Base-by-base conservation (phyloP, 2,113 vertebrate species). In the Syngnathus scovelli region DNA sequence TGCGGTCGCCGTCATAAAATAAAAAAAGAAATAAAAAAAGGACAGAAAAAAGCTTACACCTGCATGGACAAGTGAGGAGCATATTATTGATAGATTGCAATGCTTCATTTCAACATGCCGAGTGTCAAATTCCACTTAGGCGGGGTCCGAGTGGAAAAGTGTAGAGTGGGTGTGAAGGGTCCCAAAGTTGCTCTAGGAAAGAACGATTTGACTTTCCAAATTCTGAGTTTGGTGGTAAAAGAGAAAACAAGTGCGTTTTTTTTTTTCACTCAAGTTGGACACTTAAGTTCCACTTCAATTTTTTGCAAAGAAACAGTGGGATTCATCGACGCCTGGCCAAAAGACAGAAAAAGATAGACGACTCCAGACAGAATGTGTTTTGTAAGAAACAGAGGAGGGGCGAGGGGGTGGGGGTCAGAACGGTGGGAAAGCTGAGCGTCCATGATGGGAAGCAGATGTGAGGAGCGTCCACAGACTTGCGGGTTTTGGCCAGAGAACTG, bases 371-470 rank as follows among this genome's bases (percentile, higher is more conserved):
- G 79, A 74, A 69, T 65, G 70, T 61, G 52, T 37, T 37, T 46
- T 62, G 9, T 16, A 9, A 52, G 62, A 41, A 48, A 66, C 58
- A 68, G 68, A 58, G 2, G 39, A 71, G 61, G 41, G 67, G 66
- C 27, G 62, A 65, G 72, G 64, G 69, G 76, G 72, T 60, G 67
- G 70, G 72, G 74, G 74, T 78, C 58, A 21, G 73, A 86, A 80
- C 64, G 79, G 83, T 85, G 85, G 84, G 76, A 84, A 88, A 86
- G 75, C 44, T 80, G 81, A 84, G 85, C 78, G 77, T 83, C 63
- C 52, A 65, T 83, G 84, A 91, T 88, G 69, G 72, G 85, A 90
- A 88, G 77, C 88, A 91, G 88, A 90, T 90, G 84, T 72, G 60
- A 76, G 38, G 68, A 69, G 66, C 41, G 23, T 66, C 69, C 56